phyloP scores from a whole-genome alignment of 2,797 vertebrate genomes.

The Sarcoramphus papa region DNA sequence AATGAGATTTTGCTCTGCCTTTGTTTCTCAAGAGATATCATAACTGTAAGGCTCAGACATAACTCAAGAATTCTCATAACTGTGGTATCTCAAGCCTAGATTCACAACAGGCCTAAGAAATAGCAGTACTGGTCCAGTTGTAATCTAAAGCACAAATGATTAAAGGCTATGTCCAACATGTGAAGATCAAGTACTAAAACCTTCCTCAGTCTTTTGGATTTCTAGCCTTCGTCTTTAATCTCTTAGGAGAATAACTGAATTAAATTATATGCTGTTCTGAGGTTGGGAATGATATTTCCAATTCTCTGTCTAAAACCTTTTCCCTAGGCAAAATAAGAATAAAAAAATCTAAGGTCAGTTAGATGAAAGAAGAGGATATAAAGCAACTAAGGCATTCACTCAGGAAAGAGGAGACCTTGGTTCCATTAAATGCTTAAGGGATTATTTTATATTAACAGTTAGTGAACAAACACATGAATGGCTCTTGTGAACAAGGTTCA shows the following conservation, averaged over 20 bases:
- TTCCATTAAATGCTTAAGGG: not conserved
- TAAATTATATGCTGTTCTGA: not conserved
- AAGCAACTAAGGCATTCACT: not conserved
- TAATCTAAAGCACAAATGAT: not conserved
- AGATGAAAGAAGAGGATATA: not conserved
- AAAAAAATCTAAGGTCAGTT: not conserved
- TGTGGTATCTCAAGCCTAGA: not conserved
- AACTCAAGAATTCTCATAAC: not conserved
- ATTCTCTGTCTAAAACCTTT: not conserved
- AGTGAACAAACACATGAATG: not conserved
- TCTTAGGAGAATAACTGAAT: not conserved
- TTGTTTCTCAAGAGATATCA: not conserved
- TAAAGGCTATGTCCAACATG: not conserved
- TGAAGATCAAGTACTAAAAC: not conserved
- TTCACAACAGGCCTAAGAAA: not conserved
- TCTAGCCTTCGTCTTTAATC: not conserved
- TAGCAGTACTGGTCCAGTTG: not conserved
- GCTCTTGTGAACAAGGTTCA: not conserved
- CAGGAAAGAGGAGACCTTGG: not conserved
- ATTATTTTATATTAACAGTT: not conserved
- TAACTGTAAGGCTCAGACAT: not conserved
- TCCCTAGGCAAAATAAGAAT: not conserved
- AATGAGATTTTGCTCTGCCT: not conserved
- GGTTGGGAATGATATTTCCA: not conserved
- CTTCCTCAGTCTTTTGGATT: not conserved